These are phyloP conservation scores for Lagorchestes hirsutus DNA, from an alignment of 2,797 vertebrate species.

Conservation along the genomic window DNA sequence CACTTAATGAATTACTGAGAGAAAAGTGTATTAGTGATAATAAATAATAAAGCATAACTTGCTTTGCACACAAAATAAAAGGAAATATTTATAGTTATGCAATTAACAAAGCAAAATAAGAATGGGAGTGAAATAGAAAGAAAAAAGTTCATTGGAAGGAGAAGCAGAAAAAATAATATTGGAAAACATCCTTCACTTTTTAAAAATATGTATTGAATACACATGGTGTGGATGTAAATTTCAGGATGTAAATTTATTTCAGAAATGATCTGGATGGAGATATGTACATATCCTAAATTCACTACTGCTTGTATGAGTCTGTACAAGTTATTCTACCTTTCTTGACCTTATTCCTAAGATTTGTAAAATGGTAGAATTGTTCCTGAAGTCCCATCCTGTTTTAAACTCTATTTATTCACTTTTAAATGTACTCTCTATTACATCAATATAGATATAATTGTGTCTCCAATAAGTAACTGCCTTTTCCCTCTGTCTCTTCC, in stretches of 20 bases:
- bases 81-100: too few relatives aligned
- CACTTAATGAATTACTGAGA: not conserved
- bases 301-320: not conserved
- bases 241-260: too few relatives aligned
- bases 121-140: too few relatives aligned
- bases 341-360: not conserved
- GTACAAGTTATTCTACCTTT: not conserved
- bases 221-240: too few relatives aligned
- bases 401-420: not conserved
- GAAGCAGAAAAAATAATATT: too few relatives aligned
- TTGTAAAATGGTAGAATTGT: not conserved
- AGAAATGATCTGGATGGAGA: not conserved
- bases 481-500: not conserved
- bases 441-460: not conserved
- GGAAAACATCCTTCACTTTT: too few relatives aligned
- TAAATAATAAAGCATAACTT: not conserved
- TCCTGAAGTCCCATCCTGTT: not conserved
- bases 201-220: too few relatives aligned
- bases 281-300: not conserved
- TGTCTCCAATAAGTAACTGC: not conserved
- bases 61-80: not conserved
- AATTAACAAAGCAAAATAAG: not conserved
- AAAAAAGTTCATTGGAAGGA: too few relatives aligned
- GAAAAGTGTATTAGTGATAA: not conserved
- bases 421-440: not conserved